These are phyloP conservation scores for Oceanites oceanicus DNA, from an alignment of 2,113 vertebrate species.

Conservation along the genomic window DNA sequence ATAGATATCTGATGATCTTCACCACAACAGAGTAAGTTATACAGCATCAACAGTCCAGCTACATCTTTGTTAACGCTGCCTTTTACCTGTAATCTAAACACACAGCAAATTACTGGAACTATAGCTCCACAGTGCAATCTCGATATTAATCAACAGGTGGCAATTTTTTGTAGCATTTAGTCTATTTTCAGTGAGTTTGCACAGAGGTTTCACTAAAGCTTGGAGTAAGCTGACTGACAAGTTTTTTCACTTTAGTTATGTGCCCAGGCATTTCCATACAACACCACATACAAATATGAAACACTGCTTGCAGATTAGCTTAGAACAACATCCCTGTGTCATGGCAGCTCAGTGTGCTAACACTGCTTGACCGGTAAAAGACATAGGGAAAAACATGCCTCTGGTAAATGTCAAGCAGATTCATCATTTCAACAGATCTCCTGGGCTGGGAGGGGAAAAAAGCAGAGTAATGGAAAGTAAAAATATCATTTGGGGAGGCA, in stretches of 20 bases:
- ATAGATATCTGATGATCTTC: neutral
- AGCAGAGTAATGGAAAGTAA: neutral
- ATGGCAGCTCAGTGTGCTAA: neutral
- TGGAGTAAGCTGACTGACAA: neutral
- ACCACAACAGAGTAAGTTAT: neutral
- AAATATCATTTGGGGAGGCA: neutral
- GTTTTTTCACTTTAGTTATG: neutral
- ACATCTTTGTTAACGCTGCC: neutral
- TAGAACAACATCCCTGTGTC: neutral
- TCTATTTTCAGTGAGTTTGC: neutral
- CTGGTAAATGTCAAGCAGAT: neutral
- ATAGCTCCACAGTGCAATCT: neutral
- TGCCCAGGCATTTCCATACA: neutral
- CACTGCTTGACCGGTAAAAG: neutral
- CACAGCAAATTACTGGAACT: neutral
- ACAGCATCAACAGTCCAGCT: neutral
- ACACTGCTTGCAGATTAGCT: accelerated
- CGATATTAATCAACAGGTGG: neutral
- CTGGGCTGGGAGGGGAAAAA: accelerated
- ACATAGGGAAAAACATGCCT: neutral
- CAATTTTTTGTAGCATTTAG: neutral
- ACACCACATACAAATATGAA: accelerated
- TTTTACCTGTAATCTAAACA: neutral
- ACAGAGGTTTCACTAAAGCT: neutral
- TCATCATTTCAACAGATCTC: neutral